Evolutionary conservation across 2,113 vertebrate genomes (phyloP), one percentile per base, ranked within the genome.

Genomic region (Indicator maculatus): DNA sequence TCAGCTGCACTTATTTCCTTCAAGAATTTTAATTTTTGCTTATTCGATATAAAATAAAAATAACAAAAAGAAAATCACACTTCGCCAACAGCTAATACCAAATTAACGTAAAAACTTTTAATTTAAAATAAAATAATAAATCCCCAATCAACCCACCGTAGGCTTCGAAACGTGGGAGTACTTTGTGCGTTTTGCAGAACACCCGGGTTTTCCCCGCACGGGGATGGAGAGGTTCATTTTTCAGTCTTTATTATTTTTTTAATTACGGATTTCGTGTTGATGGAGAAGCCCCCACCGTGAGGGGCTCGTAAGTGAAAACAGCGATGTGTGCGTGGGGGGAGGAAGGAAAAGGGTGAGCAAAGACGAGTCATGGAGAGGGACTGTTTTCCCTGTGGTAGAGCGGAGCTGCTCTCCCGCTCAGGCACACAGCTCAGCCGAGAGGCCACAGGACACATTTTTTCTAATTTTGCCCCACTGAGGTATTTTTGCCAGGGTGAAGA

Each of bases 401-500:
- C 45, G 30, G 82, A 89, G 81, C 50, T 82, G 19, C 83, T 72
- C 21, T 66, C 31, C 61, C 41, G 64, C 86, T 28, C 93, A 39
- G 65, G 15, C 72, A 61, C 39, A 52, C 50, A 9, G 27, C 86
- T 92, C 86, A 96, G 77, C 74, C 24, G 53, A 56, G 38, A 31
- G 81, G 82, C 41, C 65, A 82, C 64, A 33, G 63, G 70, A 74
- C 76, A 59, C 78, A 30, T 83, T 95, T 75, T 55, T 55, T 56
- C 77, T 59, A 72, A 96, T 95, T 95, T 91, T 83, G 59, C 33
- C 52, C 65, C 92, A 56, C 2, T 53, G 74, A 79, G 82, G 11
- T 96, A 52, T 96, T 93, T 93, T 95, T 72, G 59, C 86, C 69
- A 58, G 78, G 75, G 75, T 75, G 72, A 65, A 78, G 93, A 79